phyloP scores from a whole-genome alignment of 2,888 invertebrate species.

The Agrochola circellaris region DNA sequence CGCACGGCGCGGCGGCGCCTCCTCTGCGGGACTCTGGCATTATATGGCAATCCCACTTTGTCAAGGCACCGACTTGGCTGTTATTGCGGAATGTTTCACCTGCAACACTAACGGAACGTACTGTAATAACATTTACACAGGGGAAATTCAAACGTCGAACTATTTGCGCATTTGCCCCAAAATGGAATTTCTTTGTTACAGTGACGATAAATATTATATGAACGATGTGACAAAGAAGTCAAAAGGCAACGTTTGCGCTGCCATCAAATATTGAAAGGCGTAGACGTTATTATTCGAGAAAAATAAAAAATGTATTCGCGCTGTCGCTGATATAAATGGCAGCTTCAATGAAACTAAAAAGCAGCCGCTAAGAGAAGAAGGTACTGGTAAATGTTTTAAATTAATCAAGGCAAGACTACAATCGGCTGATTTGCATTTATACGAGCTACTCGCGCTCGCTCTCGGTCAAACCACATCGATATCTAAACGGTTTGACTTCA shows the following conservation, averaged over 20 bases:
- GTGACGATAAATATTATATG: constrained; percentile 87
- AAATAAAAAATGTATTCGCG: constrained; percentile 49
- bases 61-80: constrained; percentile 75
- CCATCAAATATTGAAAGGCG: constrained; percentile 77
- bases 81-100: constrained; percentile 86
- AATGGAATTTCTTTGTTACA: constrained; percentile 88
- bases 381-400: constrained; percentile 82
- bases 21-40: constrained; percentile 66
- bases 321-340: constrained; percentile 48
- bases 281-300: constrained; percentile 50
- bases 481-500: constrained; percentile 72
- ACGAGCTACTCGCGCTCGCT: constrained; percentile 78
- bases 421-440: constrained; percentile 85
- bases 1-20: constrained; percentile 61
- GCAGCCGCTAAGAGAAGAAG: constrained; percentile 69
- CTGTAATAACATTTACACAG: constrained; percentile 89
- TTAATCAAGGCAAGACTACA: constrained; percentile 83
- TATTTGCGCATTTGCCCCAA: constrained; percentile 88
- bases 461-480: constrained; percentile 78
- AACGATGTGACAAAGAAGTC: constrained; percentile 85
- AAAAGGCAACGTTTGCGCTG: constrained; percentile 76
- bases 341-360: constrained; percentile 67
- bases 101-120: constrained; percentile 81
- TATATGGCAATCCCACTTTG: constrained; percentile 77
- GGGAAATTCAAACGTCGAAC: constrained; percentile 90